A percentile compares a stretch with the other conserved stretches of the same genome.
phyloP scores from a whole-genome alignment of 92 coral and sea anemone species.

The Palythoa heliodiscus region DNA sequence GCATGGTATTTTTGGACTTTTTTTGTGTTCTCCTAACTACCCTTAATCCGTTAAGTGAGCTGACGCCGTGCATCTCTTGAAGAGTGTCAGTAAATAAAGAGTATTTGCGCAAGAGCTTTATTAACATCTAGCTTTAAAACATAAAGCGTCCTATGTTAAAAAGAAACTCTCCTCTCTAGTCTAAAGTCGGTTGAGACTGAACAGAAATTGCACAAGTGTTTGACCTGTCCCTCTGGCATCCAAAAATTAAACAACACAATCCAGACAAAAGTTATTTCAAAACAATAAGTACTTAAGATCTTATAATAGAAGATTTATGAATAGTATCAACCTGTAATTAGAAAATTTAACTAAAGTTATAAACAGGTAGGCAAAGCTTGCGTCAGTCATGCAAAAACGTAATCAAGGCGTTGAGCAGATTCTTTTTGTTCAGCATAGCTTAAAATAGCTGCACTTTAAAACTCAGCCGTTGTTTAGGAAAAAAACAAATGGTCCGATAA shows the following conservation, averaged over 20 bases:
- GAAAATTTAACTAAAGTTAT: not conserved
- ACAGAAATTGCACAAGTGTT: not conserved
- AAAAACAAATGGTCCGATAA: not conserved
- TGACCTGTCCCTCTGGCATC: not conserved
- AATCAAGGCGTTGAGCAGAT: not conserved
- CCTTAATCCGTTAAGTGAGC: not conserved
- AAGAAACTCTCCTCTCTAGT: not conserved
- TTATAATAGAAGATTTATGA: not conserved
- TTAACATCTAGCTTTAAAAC: not conserved
- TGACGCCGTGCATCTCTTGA: not conserved
- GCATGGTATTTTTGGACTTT: not conserved
- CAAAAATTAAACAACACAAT: not conserved
- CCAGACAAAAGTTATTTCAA: not conserved
- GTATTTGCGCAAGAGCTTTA: not conserved
- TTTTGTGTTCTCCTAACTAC: not conserved
- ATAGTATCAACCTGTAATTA: not conserved
- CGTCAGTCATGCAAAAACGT: constrained; percentile 1
- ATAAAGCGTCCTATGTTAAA: not conserved
- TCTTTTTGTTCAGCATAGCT: not conserved
- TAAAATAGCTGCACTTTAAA: not conserved
- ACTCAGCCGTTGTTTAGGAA: not conserved
- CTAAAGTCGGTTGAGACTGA: not conserved
- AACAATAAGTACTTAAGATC: not conserved
- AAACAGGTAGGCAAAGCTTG: not conserved
- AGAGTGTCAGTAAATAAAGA: not conserved